Base-by-base conservation (phyloP, 1,140 invertebrate genomes). In the Macrostomum lignano region DNA sequence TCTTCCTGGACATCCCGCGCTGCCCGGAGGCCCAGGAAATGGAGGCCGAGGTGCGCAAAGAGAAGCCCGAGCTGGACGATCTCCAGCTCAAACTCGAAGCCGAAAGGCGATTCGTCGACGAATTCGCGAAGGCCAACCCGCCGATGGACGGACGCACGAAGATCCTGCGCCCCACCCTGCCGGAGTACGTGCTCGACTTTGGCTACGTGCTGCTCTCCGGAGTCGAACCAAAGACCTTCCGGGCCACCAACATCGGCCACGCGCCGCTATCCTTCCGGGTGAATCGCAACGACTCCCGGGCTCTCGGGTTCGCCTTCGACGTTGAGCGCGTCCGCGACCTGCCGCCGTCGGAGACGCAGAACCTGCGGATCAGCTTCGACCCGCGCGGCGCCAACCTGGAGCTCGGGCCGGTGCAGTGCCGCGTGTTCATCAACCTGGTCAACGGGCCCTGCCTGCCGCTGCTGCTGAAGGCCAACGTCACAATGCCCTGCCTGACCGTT, bases 401-500 rank as follows among this genome's bases (percentile, higher is more conserved):
- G 0, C 42, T 55, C 7, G 55, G 53, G 19, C 36, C 44, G 14
- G 45, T 57, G 9, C 52, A 57, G 36, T 44, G 45, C 30, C 37
- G 44, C 17, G 47, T 53, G 3, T 46, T 46, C 9, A 46, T 58
- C 9, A 54, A 54, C 42, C 53, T 58, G 44, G 46, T 47, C 6
- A 46, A 47, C 39, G 56, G 56, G 2, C 56, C 56, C 11, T 38
- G 44, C 15, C 38, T 59, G 2, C 41, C 37, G 26, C 36, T 59
- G 10, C 37, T 40, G 23, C 42, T 59, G 17, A 43, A 44, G 20
- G 55, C 53, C 5, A 44, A 47, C 35, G 53, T 59, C 22, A 59
- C 56, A 3, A 58, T 57, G 53, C 56, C 56, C 7, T 51, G 58
- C 34, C 46, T 59, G 48, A 42, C 48, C 33, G 44, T 55, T 7